Evolutionary conservation across 2,888 invertebrate genomes (phyloP).

Genomic region (Poecilobothrus nobilitatus): DNA sequence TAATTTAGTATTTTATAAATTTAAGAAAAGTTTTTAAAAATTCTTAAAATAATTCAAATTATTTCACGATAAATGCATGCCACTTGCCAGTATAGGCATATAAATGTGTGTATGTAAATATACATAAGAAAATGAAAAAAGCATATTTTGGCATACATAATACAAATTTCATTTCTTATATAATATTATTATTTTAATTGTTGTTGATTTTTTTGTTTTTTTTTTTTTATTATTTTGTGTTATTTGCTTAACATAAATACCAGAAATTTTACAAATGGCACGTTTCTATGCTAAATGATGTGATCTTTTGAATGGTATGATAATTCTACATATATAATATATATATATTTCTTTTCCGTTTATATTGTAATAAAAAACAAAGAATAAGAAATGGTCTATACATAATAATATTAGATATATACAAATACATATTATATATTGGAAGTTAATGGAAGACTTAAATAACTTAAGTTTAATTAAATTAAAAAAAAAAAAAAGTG

Average conservation of each 20-base stretch:
- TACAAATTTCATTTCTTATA: background rate
- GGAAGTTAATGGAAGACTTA: background rate
- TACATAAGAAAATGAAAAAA: background rate
- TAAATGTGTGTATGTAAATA: no score
- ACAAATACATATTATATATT: no score
- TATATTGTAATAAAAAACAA: no score
- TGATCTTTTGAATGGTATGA: background rate
- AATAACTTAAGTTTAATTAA: background rate
- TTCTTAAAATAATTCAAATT: background rate
- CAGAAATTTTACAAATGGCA: slow-evolving; percentile 20
- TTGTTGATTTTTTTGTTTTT: background rate
- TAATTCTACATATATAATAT: background rate
- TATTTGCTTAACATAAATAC: slow-evolving; percentile 24
- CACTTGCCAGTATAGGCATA: no score
- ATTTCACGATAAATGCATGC: background rate
- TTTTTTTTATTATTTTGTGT: slow-evolving; percentile 12
- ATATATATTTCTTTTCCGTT: background rate
- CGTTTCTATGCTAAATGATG: slow-evolving; percentile 13
- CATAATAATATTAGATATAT: no score
- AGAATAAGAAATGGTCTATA: no score
- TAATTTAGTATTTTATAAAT: no score
- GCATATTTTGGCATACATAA: background rate
- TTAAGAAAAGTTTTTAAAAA: no score
- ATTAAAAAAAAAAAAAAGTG: background rate
- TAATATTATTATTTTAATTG: no score